These are phyloP conservation scores for Onychomys leucogaster DNA, from an alignment of 2,797 vertebrate genomes.

Conservation along the genomic window DNA sequence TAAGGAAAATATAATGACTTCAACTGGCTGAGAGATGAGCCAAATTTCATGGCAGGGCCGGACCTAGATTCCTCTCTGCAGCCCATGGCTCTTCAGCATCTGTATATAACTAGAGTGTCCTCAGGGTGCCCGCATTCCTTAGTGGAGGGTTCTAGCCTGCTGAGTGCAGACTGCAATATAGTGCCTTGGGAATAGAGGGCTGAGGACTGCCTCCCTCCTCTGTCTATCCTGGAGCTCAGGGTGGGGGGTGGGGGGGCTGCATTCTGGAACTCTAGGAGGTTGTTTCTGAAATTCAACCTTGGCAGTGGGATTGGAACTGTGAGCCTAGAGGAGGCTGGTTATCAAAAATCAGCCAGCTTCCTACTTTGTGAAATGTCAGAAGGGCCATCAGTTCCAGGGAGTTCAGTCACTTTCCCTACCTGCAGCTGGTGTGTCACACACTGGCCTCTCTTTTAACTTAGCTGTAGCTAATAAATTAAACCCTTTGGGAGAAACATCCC, in stretches of 20 bases:
- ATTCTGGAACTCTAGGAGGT: background rate
- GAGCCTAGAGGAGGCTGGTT: background rate
- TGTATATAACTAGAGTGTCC: fast-evolving
- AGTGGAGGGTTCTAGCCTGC: background rate
- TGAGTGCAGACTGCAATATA: fast-evolving
- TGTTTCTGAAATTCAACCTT: background rate
- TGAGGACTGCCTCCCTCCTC: fast-evolving
- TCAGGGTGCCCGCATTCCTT: fast-evolving
- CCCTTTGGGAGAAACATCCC: background rate
- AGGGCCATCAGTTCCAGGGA: background rate
- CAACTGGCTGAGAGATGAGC: background rate
- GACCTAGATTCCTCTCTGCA: background rate
- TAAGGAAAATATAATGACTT: background rate
- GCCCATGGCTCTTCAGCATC: background rate
- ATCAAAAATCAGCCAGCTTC: background rate
- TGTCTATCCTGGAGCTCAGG: background rate
- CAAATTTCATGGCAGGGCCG: background rate
- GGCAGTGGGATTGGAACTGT: fast-evolving
- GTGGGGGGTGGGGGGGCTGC: too few relatives aligned
- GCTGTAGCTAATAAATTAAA: background rate
- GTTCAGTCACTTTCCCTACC: background rate
- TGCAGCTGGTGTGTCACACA: background rate
- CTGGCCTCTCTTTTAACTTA: background rate
- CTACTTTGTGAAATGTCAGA: background rate
- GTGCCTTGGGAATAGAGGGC: background rate